Evolutionary conservation across 2,888 invertebrate genomes (phyloP), one percentile per base, ranked within the genome.

Genomic region (Eucera pruinosa): DNA sequence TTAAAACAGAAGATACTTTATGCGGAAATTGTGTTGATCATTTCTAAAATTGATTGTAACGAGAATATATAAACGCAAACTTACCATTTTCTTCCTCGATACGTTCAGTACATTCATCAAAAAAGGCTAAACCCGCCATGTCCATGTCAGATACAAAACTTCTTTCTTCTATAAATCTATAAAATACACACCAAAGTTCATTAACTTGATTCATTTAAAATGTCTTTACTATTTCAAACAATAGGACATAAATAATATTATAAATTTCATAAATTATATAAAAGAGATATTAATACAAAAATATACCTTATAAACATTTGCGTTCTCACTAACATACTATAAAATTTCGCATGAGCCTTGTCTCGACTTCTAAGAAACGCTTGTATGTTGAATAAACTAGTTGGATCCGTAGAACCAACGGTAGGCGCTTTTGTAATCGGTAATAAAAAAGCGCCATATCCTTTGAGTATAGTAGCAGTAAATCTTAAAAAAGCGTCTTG

Each of bases 91-190:
- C 92, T 74, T 91, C 91, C 64, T 93, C 93, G 45, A 96, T 94
- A 91, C 96, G 95, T 90, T 98, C 98, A 7, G 97, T 96, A 91
- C 99, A 99, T 90, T 99, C 99, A 92, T 99, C 99, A 91, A 99
- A 99, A 93, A 98, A 98, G 15, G 97, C 97, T 70, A 99, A 93
- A 55, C 98, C 97, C 76, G 98, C 97, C 92, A 92, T 92, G 93
- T 99, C 99, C 88, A 97, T 97, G 90, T 99, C 99, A n/a, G 98
- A 98, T 0, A 99, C 98, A 93, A 99, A 99, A 84, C 98, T 98
- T 23, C 99, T 95, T 92, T 99, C 99, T 93, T 99, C 99, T 80
- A 99, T 99, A 93, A 99, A 99, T 62, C 98, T 95, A 58, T 60
- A 66, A 80, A 48, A 60, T 25, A 64, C n/a, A 25, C 58, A 52